phyloP scores from a whole-genome alignment of 1,140 invertebrate species.

The Drosophila guanche region DNA sequence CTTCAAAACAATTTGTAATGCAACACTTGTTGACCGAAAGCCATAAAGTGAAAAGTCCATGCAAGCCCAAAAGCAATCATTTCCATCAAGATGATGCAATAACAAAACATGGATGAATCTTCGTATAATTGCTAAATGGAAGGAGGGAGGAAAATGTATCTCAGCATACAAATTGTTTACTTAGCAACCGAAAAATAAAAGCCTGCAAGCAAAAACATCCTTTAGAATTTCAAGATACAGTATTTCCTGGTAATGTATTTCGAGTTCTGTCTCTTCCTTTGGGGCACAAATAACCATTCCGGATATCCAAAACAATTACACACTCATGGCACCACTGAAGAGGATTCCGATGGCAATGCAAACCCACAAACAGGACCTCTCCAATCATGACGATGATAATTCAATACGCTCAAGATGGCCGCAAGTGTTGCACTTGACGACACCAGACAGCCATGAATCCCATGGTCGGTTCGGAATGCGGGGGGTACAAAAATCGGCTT shows the following conservation, averaged over 20 bases:
- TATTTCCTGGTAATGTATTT: slow-evolving; percentile 11
- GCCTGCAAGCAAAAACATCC: slow-evolving; percentile 25
- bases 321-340: slow-evolving; percentile 11
- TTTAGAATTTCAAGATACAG: slow-evolving; percentile 19
- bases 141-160: neutral
- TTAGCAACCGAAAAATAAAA: slow-evolving; percentile 22
- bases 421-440: slow-evolving; percentile 64
- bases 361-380: slow-evolving; percentile 22
- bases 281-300: slow-evolving; percentile 33
- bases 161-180: slow-evolving; percentile 41
- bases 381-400: slow-evolving; percentile 48
- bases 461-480: neutral
- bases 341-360: neutral
- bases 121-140: slow-evolving; percentile 29
- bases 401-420: slow-evolving; percentile 59
- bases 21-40: slow-evolving; percentile 47
- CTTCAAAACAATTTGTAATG: slow-evolving; percentile 46
- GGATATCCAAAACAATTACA: slow-evolving; percentile 50
- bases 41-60: slow-evolving; percentile 37
- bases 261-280: neutral
- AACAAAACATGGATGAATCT: slow-evolving; percentile 29
- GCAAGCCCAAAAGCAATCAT: slow-evolving; percentile 41
- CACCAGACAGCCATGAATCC: slow-evolving; percentile 16
- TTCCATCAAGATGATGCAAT: slow-evolving; percentile 49
- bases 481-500: slow-evolving; percentile 52